Evolutionary conservation across 2,888 invertebrate species (phyloP).

Genomic region (Augochlorella aurata): DNA sequence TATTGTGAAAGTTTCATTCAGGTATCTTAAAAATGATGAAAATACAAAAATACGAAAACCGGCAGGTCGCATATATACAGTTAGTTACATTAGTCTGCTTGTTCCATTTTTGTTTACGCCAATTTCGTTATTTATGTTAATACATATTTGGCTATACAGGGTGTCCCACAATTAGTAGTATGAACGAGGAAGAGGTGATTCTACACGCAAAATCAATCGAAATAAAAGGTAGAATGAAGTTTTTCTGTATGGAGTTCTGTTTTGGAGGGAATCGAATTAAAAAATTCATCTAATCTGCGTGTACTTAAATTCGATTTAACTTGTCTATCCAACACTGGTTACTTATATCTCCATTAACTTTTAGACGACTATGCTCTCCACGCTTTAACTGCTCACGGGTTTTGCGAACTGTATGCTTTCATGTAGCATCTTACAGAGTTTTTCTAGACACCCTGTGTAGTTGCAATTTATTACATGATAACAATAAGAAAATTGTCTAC

Average conservation of each 20-base stretch:
- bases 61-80: constrained; percentile 41
- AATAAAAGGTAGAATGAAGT: constrained; percentile 2
- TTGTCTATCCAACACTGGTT: not conserved
- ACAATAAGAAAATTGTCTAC: not conserved
- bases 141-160: constrained; percentile 35
- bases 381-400: not conserved
- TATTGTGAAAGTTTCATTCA: constrained; percentile 27
- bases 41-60: constrained; percentile 25
- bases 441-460: constrained; percentile 10
- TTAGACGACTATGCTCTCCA: not conserved
- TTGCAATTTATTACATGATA: constrained; percentile 4
- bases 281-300: constrained; percentile 1
- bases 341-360: not conserved
- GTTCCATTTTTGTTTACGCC: constrained; percentile 49
- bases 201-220: not conserved
- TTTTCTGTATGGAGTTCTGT: not conserved
- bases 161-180: constrained; percentile 10
- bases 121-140: constrained; percentile 42
- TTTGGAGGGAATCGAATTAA: not conserved
- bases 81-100: constrained; percentile 62
- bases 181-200: constrained; percentile 9
- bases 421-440: not conserved
- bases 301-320: not conserved
- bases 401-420: not conserved
- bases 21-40: constrained; percentile 20